Evolutionary conservation across 2,113 vertebrate genomes (phyloP).

Genomic region (Fregata magnificens): DNA sequence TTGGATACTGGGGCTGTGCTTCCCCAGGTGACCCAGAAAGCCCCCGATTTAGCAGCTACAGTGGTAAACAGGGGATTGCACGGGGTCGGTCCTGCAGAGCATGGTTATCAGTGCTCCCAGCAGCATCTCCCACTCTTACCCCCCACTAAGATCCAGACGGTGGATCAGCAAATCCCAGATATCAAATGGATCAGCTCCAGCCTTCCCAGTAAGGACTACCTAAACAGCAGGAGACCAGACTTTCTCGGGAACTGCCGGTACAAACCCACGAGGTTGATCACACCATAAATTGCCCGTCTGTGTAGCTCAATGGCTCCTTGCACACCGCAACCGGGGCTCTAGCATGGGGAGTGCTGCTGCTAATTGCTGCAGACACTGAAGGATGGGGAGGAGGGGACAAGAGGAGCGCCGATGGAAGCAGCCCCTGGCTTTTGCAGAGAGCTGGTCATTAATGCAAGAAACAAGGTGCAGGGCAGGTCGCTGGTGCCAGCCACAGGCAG

Average conservation of each 20-base stretch:
- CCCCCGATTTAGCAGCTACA: not conserved
- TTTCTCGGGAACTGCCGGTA: not conserved
- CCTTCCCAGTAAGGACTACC: not conserved
- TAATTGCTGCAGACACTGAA: not conserved
- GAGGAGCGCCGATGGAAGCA: not conserved
- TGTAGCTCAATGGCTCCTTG: not conserved
- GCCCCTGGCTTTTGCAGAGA: not conserved
- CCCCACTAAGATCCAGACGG: not conserved
- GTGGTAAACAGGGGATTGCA: not conserved
- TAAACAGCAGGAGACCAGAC: not conserved
- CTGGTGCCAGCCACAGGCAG: not conserved
- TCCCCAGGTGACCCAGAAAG: not conserved
- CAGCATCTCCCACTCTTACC: not conserved
- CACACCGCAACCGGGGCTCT: not conserved
- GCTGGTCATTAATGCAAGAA: not conserved
- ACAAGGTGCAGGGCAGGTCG: not conserved
- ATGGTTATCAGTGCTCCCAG: not conserved
- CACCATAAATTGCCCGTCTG: accelerated
- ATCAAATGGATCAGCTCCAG: not conserved
- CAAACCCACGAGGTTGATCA: not conserved
- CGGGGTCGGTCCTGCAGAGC: not conserved
- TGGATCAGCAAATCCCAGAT: not conserved
- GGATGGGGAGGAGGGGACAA: not conserved
- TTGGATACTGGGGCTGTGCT: not conserved
- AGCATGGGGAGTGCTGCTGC: not conserved